Conservation (phyloP, 2,113 vertebrate genomes). For the Embiotoca jacksoni region DNA sequence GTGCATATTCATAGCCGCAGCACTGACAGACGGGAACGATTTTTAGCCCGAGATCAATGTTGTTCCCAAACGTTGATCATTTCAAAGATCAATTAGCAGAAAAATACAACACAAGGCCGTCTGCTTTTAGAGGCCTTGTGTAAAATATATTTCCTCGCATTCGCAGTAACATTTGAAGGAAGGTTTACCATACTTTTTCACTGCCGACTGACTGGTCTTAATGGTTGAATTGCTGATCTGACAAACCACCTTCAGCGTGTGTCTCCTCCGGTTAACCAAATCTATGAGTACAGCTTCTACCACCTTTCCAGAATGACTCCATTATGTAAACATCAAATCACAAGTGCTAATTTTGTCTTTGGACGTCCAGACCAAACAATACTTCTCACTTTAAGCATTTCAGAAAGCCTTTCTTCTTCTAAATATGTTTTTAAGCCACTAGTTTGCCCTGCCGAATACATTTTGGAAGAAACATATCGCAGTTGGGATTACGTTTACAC, state of each 20-base stretch:
- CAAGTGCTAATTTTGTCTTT: background rate
- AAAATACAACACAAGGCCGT: constrained; percentile 11
- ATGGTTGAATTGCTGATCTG: background rate
- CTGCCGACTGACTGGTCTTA: background rate
- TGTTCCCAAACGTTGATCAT: constrained; percentile 28
- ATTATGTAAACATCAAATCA: background rate
- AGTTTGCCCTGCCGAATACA: background rate
- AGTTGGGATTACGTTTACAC: background rate
- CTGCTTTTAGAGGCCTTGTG: background rate
- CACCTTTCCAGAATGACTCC: background rate
- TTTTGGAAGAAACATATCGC: background rate
- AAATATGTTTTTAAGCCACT: background rate
- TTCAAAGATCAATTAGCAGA: constrained; percentile 25
- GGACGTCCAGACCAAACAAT: background rate
- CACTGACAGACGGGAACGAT: constrained; percentile 25
- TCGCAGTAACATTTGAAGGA: too few relatives aligned
- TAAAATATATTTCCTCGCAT: constrained; percentile 19
- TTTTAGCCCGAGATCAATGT: constrained; percentile 43
- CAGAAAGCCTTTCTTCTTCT: background rate
- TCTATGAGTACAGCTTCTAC: background rate
- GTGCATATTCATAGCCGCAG: constrained; percentile 41
- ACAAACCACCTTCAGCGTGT: background rate
- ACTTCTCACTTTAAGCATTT: background rate
- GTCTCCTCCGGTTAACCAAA: background rate
- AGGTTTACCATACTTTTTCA: background rate